Evolutionary conservation across 2,888 invertebrate species (phyloP).

Genomic region (Latheticus oryzae): DNA sequence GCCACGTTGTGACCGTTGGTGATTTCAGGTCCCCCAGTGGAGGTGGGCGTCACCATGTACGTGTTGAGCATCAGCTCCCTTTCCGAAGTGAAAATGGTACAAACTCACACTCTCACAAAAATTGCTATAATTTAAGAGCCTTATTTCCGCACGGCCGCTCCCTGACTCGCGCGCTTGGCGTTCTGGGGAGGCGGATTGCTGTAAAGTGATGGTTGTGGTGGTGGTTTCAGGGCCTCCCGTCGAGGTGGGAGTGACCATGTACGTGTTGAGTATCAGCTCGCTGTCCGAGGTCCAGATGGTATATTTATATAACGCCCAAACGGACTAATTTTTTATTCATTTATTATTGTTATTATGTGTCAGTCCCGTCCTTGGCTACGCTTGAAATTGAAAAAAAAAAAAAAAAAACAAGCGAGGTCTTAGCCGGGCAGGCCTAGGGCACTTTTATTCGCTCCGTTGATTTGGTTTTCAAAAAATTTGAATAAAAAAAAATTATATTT

Average conservation of each 20-base stretch:
- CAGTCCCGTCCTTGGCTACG: constrained; percentile 58
- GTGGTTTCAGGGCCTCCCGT: constrained; percentile 95
- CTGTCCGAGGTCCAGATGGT: constrained; percentile 99
- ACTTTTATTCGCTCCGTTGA: constrained; percentile 59
- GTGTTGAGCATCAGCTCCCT: constrained; percentile 98
- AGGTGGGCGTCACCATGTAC: constrained; percentile 98
- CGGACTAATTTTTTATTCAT: constrained; percentile 45
- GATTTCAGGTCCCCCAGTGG: constrained; percentile 95
- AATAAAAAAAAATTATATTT: too few species aligned
- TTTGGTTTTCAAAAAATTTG: constrained; percentile 53
- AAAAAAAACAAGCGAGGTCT: constrained; percentile 57
- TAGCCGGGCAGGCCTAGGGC: constrained; percentile 62
- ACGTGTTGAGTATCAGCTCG: constrained; percentile 98
- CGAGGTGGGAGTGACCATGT: constrained; percentile 97
- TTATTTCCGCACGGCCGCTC: constrained; percentile 60
- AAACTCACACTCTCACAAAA: too few species aligned
- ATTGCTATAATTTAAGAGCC: too few species aligned
- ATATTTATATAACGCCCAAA: constrained; percentile 61
- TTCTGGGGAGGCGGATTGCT: constrained; percentile 62
- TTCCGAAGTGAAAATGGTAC: constrained; percentile 98
- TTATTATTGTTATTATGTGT: constrained; percentile 53
- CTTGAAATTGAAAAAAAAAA: constrained; percentile 55
- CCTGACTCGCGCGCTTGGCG: constrained; percentile 63
- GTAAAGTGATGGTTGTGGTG: constrained; percentile 57
- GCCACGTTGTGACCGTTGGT: constrained; percentile 61